Percentiles rank a stretch among this genome's conserved stretches.
These are phyloP conservation scores for Agrochola lota DNA, from an alignment of 2,888 invertebrate genomes.

Conservation along the genomic window DNA sequence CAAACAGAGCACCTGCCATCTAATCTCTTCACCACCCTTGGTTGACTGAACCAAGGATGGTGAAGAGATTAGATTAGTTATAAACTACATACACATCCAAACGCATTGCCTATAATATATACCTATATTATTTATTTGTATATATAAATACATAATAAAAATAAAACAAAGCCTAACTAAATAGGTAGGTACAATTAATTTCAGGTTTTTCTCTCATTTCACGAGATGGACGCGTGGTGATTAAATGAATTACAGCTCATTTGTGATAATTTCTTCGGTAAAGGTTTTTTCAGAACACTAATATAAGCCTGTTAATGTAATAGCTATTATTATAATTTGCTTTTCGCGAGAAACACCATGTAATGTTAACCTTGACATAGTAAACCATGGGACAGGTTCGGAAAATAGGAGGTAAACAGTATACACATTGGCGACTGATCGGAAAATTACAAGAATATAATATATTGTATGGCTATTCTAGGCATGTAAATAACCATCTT, in stretches of 20 bases:
- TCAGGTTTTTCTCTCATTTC: constrained; percentile 5
- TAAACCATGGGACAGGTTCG: not conserved
- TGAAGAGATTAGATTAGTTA: too few relatives aligned
- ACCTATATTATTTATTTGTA: too few relatives aligned
- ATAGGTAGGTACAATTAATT: not conserved
- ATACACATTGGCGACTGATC: not conserved
- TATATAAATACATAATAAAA: not conserved
- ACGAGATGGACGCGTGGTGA: constrained; percentile 11
- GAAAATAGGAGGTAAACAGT: not conserved
- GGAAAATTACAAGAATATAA: not conserved
- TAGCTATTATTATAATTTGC: constrained; percentile 46
- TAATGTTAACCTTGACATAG: constrained; percentile 1
- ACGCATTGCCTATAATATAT: too few relatives aligned
- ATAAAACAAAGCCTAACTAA: not conserved
- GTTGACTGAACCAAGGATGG: too few relatives aligned
- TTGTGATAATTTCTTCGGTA: constrained; percentile 49
- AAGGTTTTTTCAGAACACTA: constrained; percentile 26
- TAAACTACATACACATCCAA: too few relatives aligned
- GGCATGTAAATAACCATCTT: constrained; percentile 10
- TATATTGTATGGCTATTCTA: not conserved
- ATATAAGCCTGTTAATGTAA: constrained; percentile 36
- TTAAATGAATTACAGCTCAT: constrained; percentile 52
- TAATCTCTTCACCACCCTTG: too few relatives aligned
- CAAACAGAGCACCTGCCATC: too few relatives aligned
- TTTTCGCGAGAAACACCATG: constrained; percentile 16